Evolutionary conservation across 2,797 vertebrate genomes (phyloP).

Genomic region (Micrastur ruficollis): DNA sequence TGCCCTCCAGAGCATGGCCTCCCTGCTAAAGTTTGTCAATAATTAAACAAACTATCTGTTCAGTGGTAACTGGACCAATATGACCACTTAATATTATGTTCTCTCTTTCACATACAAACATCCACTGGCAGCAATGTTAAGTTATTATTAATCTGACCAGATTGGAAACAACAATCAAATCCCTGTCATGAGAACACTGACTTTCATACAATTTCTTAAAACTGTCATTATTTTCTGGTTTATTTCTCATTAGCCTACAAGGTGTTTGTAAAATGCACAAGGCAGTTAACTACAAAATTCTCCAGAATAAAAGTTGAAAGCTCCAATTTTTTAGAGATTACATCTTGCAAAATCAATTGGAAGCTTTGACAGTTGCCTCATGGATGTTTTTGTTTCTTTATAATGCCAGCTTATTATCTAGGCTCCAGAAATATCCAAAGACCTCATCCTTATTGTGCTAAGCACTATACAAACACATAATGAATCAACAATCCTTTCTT

Average conservation of each 20-base stretch:
- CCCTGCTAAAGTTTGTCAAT: background rate
- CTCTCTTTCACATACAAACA: background rate
- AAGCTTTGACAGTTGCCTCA: background rate
- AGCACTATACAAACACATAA: background rate
- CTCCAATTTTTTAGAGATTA: background rate
- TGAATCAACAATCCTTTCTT: background rate
- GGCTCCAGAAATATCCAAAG: background rate
- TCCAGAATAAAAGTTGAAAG: background rate
- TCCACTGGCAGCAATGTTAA: background rate
- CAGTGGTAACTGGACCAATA: background rate
- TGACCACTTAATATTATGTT: background rate
- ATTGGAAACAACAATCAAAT: background rate
- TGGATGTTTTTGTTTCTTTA: background rate
- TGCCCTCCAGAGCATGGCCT: background rate
- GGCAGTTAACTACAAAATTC: background rate
- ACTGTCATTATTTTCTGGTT: background rate
- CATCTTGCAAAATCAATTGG: background rate
- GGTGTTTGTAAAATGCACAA: background rate
- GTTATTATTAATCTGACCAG: background rate
- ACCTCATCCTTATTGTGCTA: background rate
- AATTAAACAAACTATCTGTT: background rate
- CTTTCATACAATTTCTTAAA: background rate
- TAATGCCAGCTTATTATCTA: background rate
- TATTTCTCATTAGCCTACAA: background rate
- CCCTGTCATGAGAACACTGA: background rate